A percentile compares a stretch with the other conserved stretches of the same genome.
Conservation (phyloP, 2,113 vertebrate species). For the Limnothrissa miodon region DNA sequence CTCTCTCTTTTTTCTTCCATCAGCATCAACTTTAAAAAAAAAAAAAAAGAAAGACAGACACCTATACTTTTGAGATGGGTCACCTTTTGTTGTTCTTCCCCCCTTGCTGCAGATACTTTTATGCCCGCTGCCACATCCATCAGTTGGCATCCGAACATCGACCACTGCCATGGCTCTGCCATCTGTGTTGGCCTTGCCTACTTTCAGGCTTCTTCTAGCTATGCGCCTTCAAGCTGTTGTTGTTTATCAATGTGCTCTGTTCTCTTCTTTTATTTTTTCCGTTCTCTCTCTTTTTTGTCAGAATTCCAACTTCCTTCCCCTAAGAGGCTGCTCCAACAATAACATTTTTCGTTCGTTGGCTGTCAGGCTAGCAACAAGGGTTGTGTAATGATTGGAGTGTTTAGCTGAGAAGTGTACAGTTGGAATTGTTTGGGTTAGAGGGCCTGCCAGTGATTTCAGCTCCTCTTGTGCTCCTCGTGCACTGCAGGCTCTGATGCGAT, state of each 20-base stretch:
- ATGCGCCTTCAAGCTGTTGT: conserved; percentile 16
- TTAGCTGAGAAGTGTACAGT: neutral
- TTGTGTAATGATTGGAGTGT: conserved; percentile 14
- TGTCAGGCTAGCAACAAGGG: neutral
- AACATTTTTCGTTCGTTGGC: neutral
- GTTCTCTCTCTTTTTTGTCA: neutral
- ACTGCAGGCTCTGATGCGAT: neutral
- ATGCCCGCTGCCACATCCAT: neutral
- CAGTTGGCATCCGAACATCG: neutral
- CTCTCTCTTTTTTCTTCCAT: neutral
- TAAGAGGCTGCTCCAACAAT: conserved; percentile 10
- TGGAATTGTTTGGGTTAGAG: neutral
- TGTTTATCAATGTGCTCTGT: conserved; percentile 6
- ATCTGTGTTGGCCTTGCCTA: neutral
- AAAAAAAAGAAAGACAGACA: neutral
- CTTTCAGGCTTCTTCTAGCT: neutral
- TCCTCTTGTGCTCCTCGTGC: neutral
- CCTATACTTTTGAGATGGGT: neutral
- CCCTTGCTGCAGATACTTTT: neutral
- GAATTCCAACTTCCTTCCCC: neutral
- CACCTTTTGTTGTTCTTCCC: neutral
- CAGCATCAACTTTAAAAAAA: neutral
- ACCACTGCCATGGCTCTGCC: neutral
- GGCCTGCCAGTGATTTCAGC: neutral
- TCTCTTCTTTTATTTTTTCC: neutral